Evolutionary conservation across 2,113 vertebrate species (phyloP), one percentile per base, ranked within the genome.

Genomic region (Triplophysa tibetana): DNA sequence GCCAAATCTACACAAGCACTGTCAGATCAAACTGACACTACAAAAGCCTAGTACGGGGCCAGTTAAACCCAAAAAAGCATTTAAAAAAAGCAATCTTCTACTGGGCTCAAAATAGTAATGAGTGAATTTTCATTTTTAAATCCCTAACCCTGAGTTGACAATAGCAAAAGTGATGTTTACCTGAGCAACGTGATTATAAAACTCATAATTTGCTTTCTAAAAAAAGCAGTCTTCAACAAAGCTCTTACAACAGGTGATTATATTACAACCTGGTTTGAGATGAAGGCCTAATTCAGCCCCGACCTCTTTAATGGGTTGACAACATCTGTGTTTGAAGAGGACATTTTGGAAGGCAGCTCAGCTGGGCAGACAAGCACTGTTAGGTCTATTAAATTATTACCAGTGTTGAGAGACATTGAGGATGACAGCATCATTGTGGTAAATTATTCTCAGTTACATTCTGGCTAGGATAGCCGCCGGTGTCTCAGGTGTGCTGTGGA

Each of bases 381-480:
- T 82, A 33, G 50, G 23, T 62, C 52, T 75, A n/a, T 69, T 63
- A 64, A 79, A 43, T 70, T 8, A 6, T 79, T 62, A 79, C 54
- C 29, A 73, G 48, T 72, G 60, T 54, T 64, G 78, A 73, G 26
- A 63, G 45, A 64, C 64, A 79, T 62, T 64, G 1, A 72, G 21
- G 13, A 63, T 80, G 78, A 80, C 29, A 80, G 65, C 78, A 79
- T 70, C 13, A 11, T 16, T 62, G 70, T 50, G 26, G 13, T 79
- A 68, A 26, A 78, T 82, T 82, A 78, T 72, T 70, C 56, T 24
- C 10, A 4, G 66, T 72, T 61, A 17, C 21, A 48, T 10, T 82
- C 72, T 74, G 10, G 16, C 16, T 33, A 12, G 19, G 23, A 23
- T 33, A 26, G 26, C 43, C 50, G 2, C 14, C 41, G 75, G 48